Base-by-base conservation (phyloP, 2,888 invertebrate species). In the Phalangium opilio region DNA sequence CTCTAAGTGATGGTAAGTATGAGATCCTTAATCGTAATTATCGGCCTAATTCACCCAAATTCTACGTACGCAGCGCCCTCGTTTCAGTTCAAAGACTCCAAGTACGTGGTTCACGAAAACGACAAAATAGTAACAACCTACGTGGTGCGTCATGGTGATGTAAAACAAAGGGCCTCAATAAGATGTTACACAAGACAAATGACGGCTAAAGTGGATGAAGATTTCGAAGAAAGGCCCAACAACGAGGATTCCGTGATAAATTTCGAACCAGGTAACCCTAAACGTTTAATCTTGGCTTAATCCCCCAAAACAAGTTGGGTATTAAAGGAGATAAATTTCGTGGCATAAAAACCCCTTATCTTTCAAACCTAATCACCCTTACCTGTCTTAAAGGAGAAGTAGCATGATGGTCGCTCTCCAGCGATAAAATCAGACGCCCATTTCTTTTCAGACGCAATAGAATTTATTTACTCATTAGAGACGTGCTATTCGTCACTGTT, bases 131-230 rank as follows among this genome's bases (percentile, higher is more conserved):
- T 64, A 10, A 57, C 57, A 32, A 61, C 63, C 4, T 50, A 55
- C 41, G 59, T 67, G 12, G 49, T 55, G 1, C 55, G 66, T 19
- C 54, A 58, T 11, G 67, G 67, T 11, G 67, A 67, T 55, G 48
- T 62, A 36, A 58, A 55, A 43, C 60, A 62, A 27, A 54, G 51
- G 39, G 61, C 64, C 19, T 52, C 60, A 19, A 64, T 67, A 10
- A 55, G 64, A 17, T 67, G 67, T 53, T 66, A 61, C 58, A 66
- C 66, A 0, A 55, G 64, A 17, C 65, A 65, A 48, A 60, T 54
- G 17, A 58, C 63, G 3, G 66, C 66, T 2, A 48, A 50, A 20
- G 64, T 62, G 2, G 54, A 48, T 3, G 49, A 52, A 36, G 66
- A 66, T 53, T 66, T 60, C 45, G 50, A 54, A 8, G 66, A 65